Percentiles rank a stretch among this genome's conserved stretches.
Evolutionary conservation across 2,797 vertebrate species (phyloP).

Genomic region (Anguilla megastoma): DNA sequence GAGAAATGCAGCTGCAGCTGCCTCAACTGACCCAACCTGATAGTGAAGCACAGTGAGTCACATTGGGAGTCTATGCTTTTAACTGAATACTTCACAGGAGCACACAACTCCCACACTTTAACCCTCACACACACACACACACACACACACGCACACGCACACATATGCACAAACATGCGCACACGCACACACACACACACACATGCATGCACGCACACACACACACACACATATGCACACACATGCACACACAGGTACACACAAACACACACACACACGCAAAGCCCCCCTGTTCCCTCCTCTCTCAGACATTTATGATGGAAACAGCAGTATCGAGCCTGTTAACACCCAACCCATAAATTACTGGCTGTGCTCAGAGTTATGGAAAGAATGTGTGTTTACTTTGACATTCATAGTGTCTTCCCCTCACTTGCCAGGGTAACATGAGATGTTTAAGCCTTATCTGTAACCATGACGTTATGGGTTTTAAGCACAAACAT

Average conservation of each 20-base stretch:
- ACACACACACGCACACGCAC: not conserved
- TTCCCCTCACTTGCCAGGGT: not conserved
- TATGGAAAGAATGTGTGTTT: conserved; percentile 22
- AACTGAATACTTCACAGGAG: not conserved
- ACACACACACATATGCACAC: not conserved
- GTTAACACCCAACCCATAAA: conserved; percentile 21
- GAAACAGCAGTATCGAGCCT: not conserved
- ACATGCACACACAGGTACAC: not conserved
- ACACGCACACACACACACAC: not conserved
- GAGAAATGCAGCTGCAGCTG: not conserved
- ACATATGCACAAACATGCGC: not conserved
- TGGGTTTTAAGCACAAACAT: not conserved
- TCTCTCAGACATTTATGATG: conserved; percentile 35
- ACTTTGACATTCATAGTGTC: not conserved
- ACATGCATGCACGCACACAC: not conserved
- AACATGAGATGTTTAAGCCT: not conserved
- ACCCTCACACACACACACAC: not conserved
- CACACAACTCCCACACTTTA: not conserved
- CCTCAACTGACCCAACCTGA: not conserved
- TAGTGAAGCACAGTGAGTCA: not conserved
- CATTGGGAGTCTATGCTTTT: not conserved
- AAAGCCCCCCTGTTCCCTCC: conserved; percentile 24
- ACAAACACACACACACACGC: not conserved
- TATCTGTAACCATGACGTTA: not conserved
- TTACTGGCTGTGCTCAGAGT: not conserved